A percentile compares a stretch with the other conserved stretches of the same genome.
Evolutionary conservation across 2,797 vertebrate genomes (phyloP).

Genomic region (Pteronotus mesoamericanus): DNA sequence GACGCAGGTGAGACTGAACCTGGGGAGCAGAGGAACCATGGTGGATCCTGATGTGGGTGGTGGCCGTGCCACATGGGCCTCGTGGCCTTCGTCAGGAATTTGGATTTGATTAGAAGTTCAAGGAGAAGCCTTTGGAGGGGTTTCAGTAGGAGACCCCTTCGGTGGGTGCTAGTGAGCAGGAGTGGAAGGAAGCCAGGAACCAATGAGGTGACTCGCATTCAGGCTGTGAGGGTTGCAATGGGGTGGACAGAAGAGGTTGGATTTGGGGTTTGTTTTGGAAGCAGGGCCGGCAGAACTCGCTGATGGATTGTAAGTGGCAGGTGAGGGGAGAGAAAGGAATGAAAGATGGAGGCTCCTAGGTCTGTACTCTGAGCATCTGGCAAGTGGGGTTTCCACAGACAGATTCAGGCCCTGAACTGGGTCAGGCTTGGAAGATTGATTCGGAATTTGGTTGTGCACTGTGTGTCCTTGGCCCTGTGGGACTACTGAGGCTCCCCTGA

Average conservation of each 20-base stretch:
- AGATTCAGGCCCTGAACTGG: neutral
- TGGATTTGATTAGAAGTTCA: neutral
- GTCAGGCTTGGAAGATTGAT: neutral
- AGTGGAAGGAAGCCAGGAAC: neutral
- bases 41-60: neutral
- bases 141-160: neutral
- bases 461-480: neutral
- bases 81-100: neutral
- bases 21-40: neutral
- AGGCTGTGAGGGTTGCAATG: neutral
- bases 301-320: neutral
- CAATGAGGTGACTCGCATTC: neutral
- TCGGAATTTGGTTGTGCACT: neutral
- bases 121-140: neutral
- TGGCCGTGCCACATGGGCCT: neutral
- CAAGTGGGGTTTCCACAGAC: neutral
- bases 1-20: neutral
- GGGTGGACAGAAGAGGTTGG: neutral
- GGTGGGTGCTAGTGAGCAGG: neutral
- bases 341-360: fast-evolving
- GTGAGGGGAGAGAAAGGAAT: neutral
- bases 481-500: neutral
- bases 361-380: neutral
- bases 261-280: neutral
- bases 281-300: neutral